Percentiles rank a stretch among this genome's conserved stretches.
Conservation (phyloP, 2,797 vertebrate genomes). For the Melanotaenia trifasciata region DNA sequence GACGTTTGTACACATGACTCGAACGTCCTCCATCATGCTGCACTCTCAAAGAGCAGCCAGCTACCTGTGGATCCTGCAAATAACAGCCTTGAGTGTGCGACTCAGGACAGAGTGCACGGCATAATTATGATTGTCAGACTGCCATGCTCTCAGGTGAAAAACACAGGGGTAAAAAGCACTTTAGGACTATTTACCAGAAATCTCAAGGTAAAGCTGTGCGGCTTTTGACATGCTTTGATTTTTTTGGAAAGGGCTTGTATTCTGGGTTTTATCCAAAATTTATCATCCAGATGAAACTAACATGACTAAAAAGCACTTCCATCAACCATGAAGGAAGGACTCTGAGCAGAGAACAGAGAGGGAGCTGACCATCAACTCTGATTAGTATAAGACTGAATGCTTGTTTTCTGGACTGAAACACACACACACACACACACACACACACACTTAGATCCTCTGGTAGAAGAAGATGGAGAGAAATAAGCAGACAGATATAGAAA, state of each 20-base stretch:
- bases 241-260: conserved; percentile 6
- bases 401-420: conserved; percentile 20
- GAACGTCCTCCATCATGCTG: background rate
- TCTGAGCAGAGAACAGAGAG: conserved; percentile 22
- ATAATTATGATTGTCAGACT: conserved; percentile 47
- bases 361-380: conserved; percentile 31
- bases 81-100: conserved; percentile 34
- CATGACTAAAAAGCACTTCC: conserved; percentile 12
- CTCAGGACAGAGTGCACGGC: conserved; percentile 30
- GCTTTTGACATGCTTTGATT: conserved; percentile 34
- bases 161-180: conserved; percentile 49
- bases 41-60: background rate
- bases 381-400: conserved; percentile 21
- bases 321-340: conserved; percentile 6
- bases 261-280: background rate
- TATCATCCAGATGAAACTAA: conserved; percentile 6
- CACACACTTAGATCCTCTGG: background rate
- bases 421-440: conserved; percentile 14
- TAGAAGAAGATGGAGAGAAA: conserved; percentile 32
- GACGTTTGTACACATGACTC: background rate
- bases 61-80: conserved; percentile 50
- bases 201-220: conserved; percentile 15
- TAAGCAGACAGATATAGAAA: conserved; percentile 8
- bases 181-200: conserved; percentile 31
- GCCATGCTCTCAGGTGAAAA: conserved; percentile 29